Conservation (phyloP, 2,888 invertebrate species). For the Cataglyphis rosenhaueri region DNA sequence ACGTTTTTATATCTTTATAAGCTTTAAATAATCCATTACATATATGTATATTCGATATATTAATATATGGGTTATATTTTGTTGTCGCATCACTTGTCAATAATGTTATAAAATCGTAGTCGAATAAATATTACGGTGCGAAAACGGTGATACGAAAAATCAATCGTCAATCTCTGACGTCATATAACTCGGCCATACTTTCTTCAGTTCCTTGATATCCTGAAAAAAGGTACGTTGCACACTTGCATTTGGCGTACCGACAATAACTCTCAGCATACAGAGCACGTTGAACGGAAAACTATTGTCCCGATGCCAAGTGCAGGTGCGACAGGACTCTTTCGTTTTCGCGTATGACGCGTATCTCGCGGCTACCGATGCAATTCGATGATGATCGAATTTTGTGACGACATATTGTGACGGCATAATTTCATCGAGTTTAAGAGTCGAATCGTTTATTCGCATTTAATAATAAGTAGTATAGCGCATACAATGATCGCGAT, state of each 20-base stretch:
- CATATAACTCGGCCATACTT: slow-evolving; percentile 29
- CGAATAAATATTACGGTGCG: not conserved
- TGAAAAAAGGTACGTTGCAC: slow-evolving; percentile 19
- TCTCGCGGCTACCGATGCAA: not conserved
- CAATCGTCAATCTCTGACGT: not conserved
- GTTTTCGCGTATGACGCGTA: slow-evolving; percentile 13
- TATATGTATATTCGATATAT: not conserved
- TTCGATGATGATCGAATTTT: slow-evolving; percentile 5
- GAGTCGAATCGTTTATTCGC: slow-evolving; percentile 10
- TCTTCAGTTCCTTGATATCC: slow-evolving; percentile 16
- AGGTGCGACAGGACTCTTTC: slow-evolving; percentile 45
- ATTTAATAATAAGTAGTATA: slow-evolving; percentile 10
- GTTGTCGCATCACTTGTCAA: not conserved
- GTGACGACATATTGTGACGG: not conserved
- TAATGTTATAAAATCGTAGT: not conserved
- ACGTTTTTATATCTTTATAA: not conserved
- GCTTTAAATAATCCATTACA: not conserved
- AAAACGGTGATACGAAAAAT: not conserved
- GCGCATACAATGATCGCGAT: not conserved
- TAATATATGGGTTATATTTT: not conserved
- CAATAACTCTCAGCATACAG: slow-evolving; percentile 36
- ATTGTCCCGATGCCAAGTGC: slow-evolving; percentile 52
- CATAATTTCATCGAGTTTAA: slow-evolving; percentile 6
- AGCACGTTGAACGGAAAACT: slow-evolving; percentile 17
- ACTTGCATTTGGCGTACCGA: slow-evolving; percentile 52